These are phyloP conservation scores for Parascotia fuliginaria DNA, from an alignment of 2,888 invertebrate genomes.

Conservation along the genomic window DNA sequence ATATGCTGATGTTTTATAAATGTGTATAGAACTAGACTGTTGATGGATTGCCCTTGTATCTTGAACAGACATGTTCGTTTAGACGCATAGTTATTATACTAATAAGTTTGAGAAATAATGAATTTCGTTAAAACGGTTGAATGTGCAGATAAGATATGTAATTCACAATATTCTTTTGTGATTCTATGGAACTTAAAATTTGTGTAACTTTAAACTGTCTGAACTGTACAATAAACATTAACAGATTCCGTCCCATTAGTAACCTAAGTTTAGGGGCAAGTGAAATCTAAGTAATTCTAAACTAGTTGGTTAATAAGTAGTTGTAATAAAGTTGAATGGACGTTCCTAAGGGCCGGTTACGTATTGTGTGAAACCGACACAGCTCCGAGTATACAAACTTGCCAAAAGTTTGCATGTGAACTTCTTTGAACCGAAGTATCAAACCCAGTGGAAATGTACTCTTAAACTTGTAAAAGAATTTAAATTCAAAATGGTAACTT, in stretches of 20 bases:
- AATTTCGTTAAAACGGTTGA: no score
- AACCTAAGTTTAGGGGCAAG: neutral
- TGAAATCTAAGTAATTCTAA: constrained; percentile 9
- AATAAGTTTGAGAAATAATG: no score
- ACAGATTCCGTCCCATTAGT: neutral
- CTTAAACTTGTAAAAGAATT: constrained; percentile 40
- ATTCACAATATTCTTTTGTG: no score
- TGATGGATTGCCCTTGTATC: neutral
- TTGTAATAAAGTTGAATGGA: constrained; percentile 36
- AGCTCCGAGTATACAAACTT: constrained; percentile 41
- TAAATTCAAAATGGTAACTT: constrained; percentile 18
- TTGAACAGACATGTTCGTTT: neutral
- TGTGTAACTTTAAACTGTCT: no score
- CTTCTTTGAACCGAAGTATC: constrained; percentile 37
- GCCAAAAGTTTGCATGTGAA: constrained; percentile 48
- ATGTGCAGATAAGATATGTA: no score
- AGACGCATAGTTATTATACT: no score
- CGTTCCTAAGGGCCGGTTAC: constrained; percentile 45
- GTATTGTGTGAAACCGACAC: constrained; percentile 37
- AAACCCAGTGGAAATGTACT: constrained; percentile 39
- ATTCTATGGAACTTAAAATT: no score
- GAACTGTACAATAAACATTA: neutral
- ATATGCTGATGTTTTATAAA: neutral
- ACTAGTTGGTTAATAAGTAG: constrained; percentile 29
- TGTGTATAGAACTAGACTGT: neutral